Conservation (phyloP, 2,888 invertebrate genomes). For the Lumbricus terrestris region DNA sequence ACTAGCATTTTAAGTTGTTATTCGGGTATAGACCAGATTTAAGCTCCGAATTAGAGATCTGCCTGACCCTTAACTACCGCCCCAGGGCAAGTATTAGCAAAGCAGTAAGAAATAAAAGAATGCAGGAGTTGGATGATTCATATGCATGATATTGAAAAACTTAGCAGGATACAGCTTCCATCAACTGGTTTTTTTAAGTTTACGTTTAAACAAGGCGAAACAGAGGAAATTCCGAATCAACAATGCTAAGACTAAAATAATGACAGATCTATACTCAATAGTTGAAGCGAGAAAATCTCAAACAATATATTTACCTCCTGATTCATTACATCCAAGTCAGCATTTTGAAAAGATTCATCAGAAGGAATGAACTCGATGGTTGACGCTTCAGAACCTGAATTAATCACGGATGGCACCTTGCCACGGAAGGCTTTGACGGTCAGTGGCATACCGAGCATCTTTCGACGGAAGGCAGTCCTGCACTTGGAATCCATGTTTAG, state of each 20-base stretch:
- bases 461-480: slow-evolving; percentile 60
- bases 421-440: slow-evolving; percentile 57
- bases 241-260: not conserved
- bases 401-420: slow-evolving; percentile 41
- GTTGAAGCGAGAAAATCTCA: not conserved
- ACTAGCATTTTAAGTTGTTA: no score
- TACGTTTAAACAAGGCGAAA: no score
- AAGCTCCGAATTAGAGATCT: no score
- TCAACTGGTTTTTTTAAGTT: no score
- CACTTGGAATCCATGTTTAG: slow-evolving; percentile 65
- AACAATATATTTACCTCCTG: not conserved
- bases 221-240: no score
- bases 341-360: slow-evolving; percentile 8
- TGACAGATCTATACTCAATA: not conserved
- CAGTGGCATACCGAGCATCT: slow-evolving; percentile 53
- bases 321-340: not conserved
- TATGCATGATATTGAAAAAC: no score
- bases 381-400: slow-evolving; percentile 19
- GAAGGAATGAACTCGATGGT: not conserved
- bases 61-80: no score
- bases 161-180: no score
- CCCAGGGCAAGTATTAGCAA: no score
- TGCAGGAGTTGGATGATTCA: no score
- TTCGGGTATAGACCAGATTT: no score
- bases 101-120: no score